Conservation (phyloP, 2,888 invertebrate species). For the Tethea ocularis region DNA sequence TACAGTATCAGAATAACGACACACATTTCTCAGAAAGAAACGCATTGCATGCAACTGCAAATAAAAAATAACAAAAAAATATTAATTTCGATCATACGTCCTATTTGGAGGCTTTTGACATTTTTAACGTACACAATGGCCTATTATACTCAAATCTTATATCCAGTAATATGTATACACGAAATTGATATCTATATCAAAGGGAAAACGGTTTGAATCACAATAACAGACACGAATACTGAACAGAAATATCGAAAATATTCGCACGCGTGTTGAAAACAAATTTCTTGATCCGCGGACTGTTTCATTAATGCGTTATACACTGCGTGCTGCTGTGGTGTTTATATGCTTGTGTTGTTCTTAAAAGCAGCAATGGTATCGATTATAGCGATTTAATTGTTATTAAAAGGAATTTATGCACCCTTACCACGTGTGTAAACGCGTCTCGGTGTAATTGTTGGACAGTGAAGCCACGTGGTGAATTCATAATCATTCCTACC, state of each 20-base stretch:
- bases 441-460: constrained; percentile 51
- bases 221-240: constrained; percentile 25
- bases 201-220: constrained; percentile 31
- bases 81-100: constrained; percentile 12
- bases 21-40: background rate
- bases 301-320: background rate
- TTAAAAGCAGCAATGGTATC: constrained; percentile 27
- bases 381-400: constrained; percentile 17
- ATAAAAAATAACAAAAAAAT: constrained; percentile 12
- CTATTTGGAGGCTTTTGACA: constrained; percentile 21
- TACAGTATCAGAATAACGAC: too few species aligned
- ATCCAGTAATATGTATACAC: background rate
- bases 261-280: constrained; percentile 56
- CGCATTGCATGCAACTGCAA: background rate
- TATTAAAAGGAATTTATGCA: constrained; percentile 27
- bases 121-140: constrained; percentile 14
- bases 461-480: constrained; percentile 35
- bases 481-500: constrained; percentile 37
- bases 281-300: constrained; percentile 17
- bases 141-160: constrained; percentile 3
- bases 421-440: constrained; percentile 33
- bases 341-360: background rate
- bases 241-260: constrained; percentile 52
- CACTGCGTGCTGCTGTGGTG: background rate
- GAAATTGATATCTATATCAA: constrained; percentile 25